phyloP scores from a whole-genome alignment of 2,888 invertebrate genomes.

The Rhimphoctona megacephalus region DNA sequence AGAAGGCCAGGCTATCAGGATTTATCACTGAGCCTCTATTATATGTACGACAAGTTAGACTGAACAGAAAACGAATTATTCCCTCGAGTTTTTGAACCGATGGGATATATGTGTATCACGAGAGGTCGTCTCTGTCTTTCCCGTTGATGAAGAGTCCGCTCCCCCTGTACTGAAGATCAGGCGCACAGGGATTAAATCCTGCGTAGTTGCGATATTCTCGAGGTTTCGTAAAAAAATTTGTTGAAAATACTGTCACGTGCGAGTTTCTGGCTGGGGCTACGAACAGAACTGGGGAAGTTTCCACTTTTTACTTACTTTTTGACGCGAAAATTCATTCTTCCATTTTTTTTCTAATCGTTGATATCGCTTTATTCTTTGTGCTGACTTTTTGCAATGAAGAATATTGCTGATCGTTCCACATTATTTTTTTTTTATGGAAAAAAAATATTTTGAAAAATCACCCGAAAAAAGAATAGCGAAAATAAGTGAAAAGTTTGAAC shows the following conservation, averaged over 20 bases:
- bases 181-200: slow-evolving; percentile 33
- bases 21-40: slow-evolving; percentile 76
- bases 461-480: no score
- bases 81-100: slow-evolving; percentile 74
- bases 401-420: background rate
- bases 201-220: slow-evolving; percentile 15
- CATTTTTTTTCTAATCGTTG: background rate
- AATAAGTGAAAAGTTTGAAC: background rate
- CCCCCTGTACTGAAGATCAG: slow-evolving; percentile 14
- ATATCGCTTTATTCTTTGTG: background rate
- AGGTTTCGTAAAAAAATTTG: slow-evolving; percentile 18
- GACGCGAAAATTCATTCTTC: background rate
- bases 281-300: background rate
- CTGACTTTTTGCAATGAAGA: background rate
- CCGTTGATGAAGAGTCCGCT: slow-evolving; percentile 29
- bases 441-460: no score
- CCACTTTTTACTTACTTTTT: background rate
- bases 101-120: slow-evolving; percentile 65
- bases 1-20: slow-evolving; percentile 75
- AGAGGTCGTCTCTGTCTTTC: slow-evolving; percentile 48
- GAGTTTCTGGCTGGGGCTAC: background rate
- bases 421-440: no score
- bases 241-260: slow-evolving; percentile 42
- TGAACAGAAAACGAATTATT: slow-evolving; percentile 80
- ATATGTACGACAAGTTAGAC: slow-evolving; percentile 62